Percentiles rank a stretch among this genome's conserved stretches.
phyloP scores from a whole-genome alignment of 2,113 vertebrate genomes.

The Microcebus tavaratra region DNA sequence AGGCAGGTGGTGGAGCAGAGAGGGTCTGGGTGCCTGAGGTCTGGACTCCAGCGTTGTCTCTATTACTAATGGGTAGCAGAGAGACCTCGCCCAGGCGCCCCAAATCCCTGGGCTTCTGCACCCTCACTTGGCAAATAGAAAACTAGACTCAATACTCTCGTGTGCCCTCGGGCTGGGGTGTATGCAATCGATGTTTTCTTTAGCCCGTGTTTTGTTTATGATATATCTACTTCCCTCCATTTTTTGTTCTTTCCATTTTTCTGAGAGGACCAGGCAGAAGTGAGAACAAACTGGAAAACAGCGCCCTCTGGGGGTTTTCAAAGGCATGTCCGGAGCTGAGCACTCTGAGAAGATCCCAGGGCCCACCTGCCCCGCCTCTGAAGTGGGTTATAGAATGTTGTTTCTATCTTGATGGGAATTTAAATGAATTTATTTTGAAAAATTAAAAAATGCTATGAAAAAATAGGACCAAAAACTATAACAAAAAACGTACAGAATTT shows the following conservation, averaged over 20 bases:
- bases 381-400: neutral
- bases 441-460: neutral
- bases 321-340: neutral
- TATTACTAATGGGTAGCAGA: neutral
- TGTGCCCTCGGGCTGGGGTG: neutral
- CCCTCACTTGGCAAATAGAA: conserved; percentile 21
- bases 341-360: neutral
- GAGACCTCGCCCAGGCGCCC: neutral
- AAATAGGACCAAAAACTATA: neutral
- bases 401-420: neutral
- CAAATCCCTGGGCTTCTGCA: neutral
- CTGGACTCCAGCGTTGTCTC: neutral
- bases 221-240: neutral
- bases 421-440: neutral
- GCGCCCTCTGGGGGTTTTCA: conserved; percentile 75
- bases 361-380: neutral
- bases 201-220: neutral
- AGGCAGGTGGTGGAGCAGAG: neutral
- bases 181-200: neutral
- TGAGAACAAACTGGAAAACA: conserved; percentile 46
- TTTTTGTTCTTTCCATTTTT: neutral
- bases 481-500: neutral
- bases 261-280: conserved; percentile 26
- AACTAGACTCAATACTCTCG: neutral
- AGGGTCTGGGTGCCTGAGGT: neutral